phyloP scores from a whole-genome alignment of 2,888 invertebrate genomes.

The Lasioglossum leucozonium region DNA sequence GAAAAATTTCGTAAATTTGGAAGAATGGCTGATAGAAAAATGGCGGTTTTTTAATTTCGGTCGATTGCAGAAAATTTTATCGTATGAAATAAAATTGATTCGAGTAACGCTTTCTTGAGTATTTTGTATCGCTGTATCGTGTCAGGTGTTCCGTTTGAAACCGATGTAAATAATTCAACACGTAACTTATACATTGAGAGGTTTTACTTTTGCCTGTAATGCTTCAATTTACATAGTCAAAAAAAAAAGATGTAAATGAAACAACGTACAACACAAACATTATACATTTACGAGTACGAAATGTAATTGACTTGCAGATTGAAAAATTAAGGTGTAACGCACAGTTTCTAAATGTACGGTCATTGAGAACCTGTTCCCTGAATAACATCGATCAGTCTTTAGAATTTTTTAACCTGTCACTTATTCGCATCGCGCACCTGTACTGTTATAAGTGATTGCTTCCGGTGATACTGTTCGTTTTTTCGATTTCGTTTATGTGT shows the following conservation, averaged over 20 bases:
- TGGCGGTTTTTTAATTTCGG: not conserved
- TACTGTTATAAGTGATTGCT: not conserved
- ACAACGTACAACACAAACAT: not conserved
- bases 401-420: not conserved
- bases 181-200: not conserved
- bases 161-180: too few species aligned
- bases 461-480: not conserved
- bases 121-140: too few species aligned
- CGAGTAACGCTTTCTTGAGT: not conserved
- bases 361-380: not conserved
- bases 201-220: not conserved
- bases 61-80: not conserved
- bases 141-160: too few species aligned
- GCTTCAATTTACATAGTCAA: not conserved
- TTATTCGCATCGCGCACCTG: not conserved
- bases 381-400: not conserved
- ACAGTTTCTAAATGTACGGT: not conserved
- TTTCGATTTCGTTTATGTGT: not conserved
- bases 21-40: too few species aligned
- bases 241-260: not conserved
- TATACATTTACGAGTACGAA: too few species aligned
- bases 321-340: not conserved
- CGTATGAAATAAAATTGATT: not conserved
- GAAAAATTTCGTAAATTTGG: not conserved
- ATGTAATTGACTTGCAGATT: slow-evolving; percentile 8